A percentile compares a stretch with the other conserved stretches of the same genome.
Conservation (phyloP, 30 jellyfish, hydroid and myxozoan species). For the Hydractinia echinata region DNA sequence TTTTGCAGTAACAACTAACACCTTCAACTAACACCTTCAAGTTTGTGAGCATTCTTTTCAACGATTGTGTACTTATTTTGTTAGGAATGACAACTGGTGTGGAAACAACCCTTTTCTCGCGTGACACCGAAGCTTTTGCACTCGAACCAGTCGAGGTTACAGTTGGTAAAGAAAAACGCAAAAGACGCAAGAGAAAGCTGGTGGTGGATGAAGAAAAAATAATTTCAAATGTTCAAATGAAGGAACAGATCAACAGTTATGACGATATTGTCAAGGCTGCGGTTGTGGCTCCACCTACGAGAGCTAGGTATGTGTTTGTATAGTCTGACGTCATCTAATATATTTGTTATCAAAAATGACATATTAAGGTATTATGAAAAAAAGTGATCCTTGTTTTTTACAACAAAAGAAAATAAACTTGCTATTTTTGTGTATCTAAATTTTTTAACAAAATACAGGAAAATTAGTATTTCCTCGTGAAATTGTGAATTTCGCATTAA, state of each 20-base stretch:
- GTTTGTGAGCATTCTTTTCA: background rate
- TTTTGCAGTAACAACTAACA: no score
- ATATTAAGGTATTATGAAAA: no score
- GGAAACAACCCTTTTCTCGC: slow-evolving; percentile 68
- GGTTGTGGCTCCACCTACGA: slow-evolving; percentile 86
- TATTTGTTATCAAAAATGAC: no score
- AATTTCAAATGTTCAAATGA: slow-evolving; percentile 68
- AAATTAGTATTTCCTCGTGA: no score
- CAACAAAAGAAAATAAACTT: background rate
- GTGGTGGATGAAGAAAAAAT: slow-evolving; percentile 80
- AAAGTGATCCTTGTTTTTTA: background rate
- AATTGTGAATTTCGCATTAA: no score
- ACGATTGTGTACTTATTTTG: background rate
- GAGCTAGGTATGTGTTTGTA: slow-evolving; percentile 43
- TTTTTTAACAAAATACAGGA: no score
- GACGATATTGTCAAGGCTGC: slow-evolving; percentile 85
- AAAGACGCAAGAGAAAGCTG: slow-evolving; percentile 75
- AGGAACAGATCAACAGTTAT: slow-evolving; percentile 62
- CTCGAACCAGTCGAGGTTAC: slow-evolving; percentile 85
- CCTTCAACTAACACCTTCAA: no score
- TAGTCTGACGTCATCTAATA: no score
- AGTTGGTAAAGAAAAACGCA: slow-evolving; percentile 74
- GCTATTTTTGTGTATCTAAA: no score
- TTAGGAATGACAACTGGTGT: slow-evolving; percentile 37
- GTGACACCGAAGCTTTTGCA: slow-evolving; percentile 83